Evolutionary conservation across 2,888 invertebrate species (phyloP).

Genomic region (Epinotia nisella): DNA sequence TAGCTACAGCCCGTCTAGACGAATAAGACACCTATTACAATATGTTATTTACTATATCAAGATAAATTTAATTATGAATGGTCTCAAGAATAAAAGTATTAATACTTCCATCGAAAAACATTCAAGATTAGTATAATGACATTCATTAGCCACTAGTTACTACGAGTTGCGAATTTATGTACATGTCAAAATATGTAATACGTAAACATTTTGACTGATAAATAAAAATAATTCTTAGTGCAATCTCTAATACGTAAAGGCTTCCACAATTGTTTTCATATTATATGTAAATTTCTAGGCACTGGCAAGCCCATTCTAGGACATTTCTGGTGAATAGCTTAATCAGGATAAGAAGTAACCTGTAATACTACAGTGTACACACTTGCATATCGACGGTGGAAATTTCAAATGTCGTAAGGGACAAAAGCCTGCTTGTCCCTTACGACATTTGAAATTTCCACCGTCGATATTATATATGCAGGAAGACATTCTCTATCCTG

Average conservation of each 20-base stretch:
- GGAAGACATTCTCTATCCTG: not conserved
- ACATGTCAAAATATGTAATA: conserved; percentile 30
- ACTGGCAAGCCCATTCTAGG: conserved; percentile 58
- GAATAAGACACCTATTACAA: conserved; percentile 66
- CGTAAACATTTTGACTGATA: conserved; percentile 16
- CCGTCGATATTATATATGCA: too few species aligned
- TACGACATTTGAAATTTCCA: too few species aligned
- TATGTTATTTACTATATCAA: conserved; percentile 29
- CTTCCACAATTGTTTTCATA: conserved; percentile 28
- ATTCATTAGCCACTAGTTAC: conserved; percentile 30
- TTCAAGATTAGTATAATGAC: conserved; percentile 33
- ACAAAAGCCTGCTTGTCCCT: too few species aligned
- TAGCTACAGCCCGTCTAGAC: conserved; percentile 67
- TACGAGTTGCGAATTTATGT: conserved; percentile 32
- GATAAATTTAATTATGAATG: conserved; percentile 29
- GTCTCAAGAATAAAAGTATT: conserved; percentile 31
- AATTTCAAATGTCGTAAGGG: too few species aligned
- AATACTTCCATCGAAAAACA: conserved; percentile 33
- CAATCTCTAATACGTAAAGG: conserved; percentile 34
- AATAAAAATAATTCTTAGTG: conserved; percentile 38
- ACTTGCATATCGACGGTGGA: too few species aligned
- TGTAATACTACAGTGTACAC: too few species aligned
- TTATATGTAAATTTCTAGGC: conserved; percentile 57
- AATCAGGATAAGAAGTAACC: not conserved
- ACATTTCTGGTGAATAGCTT: not conserved